Base-by-base conservation (phyloP, 92 coral and sea anemone genomes). In the Porites rus region DNA sequence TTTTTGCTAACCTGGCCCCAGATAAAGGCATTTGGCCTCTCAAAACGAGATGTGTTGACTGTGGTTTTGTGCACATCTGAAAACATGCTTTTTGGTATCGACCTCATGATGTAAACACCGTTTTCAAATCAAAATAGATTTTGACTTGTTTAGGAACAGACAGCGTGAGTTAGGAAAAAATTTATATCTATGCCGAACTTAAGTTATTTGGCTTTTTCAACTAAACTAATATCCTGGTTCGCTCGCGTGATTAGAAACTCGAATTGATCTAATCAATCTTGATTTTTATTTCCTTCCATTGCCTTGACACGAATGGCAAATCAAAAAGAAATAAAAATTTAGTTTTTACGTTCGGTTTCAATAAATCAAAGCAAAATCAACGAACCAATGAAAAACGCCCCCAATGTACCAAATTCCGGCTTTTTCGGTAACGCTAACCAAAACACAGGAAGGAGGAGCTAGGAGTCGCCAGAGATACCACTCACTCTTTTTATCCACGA, bases 211-310 rank as follows among this genome's bases (percentile, higher is more conserved):
- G 31, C 12, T 38, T 73, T 74, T 63, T 65, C 7, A 8, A 16
- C 69, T 38, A 71, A 74, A 73, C 51, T 13, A 16, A 73, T 73
- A 61, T 73, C 74, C 80, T 73, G 63, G 22, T 63, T 62, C 58
- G 46, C 62, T 73, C 51, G 21, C 43, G 11, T 14, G 74, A 73
- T 74, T 73, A 74, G 31, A 83, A 50, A 74, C 62, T 61, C 50
- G 4, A 83, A 51, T 74, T 21, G 14, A 58, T 72, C 59, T 70
- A 28, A 83, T 83, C 63, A 24, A 83, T 83, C 24, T 64, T 65
- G 60, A 31, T 74, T 65, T 83, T 63, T 65, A 60, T 74, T 82
- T 83, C 87, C 87, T 51, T 74, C 63, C 53, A 20, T 43, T 83
- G 58, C 73, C 67, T 54, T 21, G 51, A 8, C 46, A 71, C 18